Evolutionary conservation across 1,140 invertebrate genomes (phyloP), one percentile per base, ranked within the genome.

Genomic region (Ceratina calcarata): DNA sequence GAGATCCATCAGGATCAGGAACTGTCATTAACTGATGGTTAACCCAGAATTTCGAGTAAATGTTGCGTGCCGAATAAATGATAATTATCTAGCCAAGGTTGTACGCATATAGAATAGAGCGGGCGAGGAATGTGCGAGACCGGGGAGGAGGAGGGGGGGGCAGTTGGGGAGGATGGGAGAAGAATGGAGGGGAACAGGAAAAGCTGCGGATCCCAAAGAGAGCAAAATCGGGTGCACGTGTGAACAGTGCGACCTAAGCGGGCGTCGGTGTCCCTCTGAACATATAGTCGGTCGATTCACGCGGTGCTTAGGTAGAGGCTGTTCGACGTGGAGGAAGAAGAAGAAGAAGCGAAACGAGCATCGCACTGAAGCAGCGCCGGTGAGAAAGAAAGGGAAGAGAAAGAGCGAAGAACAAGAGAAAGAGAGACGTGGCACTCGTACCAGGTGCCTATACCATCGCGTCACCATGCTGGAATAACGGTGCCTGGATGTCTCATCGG

Each of bases 161-260:
- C n/a, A n/a, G n/a, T n/a, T n/a, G 16, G 32, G 2, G 27, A 16
- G 57, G 24, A 58, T 27, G 65, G 27, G 37, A 10, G 37, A 45
- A 45, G 37, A 45, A 7, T 27, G 55, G 55, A 49, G 13, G 12
- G 73, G 58, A 69, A 62, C 16, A 62, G 67, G 62, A 74, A 45
- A 45, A 24, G 75, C 65, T 10, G 18, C 7, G 6, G 45, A 37
- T 68, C 27, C 80, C 49, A 86, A 86, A 86, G 81, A 86, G 83
- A 87, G 84, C 82, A 84, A 86, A 90, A 88, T 89, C 80, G 81
- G 81, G 88, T 88, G 87, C 87, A 92, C 89, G 90, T 92, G 91
- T 92, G 91, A 92, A 92, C 91, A 92, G 69, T 86, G 88, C 90
- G 90, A 90, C 90, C 90, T 76, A 83, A 81, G 85, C 78, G 80